A percentile compares a stretch with the other conserved stretches of the same genome.
Evolutionary conservation across 1,140 invertebrate species (phyloP).

Genomic region (Dendroctonus ponderosae): DNA sequence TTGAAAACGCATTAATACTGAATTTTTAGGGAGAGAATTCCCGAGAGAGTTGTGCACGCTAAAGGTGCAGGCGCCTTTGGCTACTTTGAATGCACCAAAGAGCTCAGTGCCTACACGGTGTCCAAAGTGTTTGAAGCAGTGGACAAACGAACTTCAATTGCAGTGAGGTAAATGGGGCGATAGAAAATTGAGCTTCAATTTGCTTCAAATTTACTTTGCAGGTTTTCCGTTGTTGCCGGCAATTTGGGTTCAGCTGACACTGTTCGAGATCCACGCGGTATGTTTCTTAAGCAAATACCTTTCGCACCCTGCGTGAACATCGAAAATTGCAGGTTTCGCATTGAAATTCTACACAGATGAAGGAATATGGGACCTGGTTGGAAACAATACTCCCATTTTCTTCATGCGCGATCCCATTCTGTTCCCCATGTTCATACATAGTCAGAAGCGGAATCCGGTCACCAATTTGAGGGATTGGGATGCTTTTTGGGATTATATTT

Average conservation of each 20-base stretch:
- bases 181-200: neutral
- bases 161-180: conserved; percentile 55
- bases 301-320: no score
- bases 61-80: conserved; percentile 93
- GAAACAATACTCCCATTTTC: conserved; percentile 91
- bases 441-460: conserved; percentile 85
- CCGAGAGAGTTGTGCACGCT: conserved; percentile 91
- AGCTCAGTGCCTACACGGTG: conserved; percentile 83
- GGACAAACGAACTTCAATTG: conserved; percentile 82
- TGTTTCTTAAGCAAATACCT: no score
- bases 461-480: conserved; percentile 84
- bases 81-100: conserved; percentile 90
- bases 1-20: neutral
- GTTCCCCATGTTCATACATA: conserved; percentile 82
- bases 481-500: conserved; percentile 91
- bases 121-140: conserved; percentile 79
- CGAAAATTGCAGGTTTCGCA: conserved; percentile 63
- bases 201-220: conserved; percentile 8
- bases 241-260: conserved; percentile 73
- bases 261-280: conserved; percentile 76
- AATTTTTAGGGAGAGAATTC: conserved; percentile 75
- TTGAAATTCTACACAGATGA: conserved; percentile 92
- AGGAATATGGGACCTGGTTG: conserved; percentile 89
- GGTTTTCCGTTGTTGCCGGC: conserved; percentile 38
- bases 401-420: conserved; percentile 87